These are phyloP conservation scores for Okapia johnstoni DNA, from an alignment of 2,113 vertebrate species.

Conservation along the genomic window DNA sequence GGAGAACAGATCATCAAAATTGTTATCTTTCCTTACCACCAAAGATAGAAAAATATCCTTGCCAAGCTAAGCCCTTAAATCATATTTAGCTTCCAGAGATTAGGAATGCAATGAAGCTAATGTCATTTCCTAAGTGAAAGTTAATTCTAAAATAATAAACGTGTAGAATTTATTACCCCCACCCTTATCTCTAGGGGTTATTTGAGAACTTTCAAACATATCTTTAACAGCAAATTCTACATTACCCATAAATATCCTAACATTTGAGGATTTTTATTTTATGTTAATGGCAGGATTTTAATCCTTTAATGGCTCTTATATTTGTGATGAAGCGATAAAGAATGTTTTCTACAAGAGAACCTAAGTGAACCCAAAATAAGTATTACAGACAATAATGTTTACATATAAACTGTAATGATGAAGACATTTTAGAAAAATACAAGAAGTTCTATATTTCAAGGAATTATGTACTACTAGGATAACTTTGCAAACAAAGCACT, in stretches of 20 bases:
- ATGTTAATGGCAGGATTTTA: constrained; percentile 17
- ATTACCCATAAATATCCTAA: constrained; percentile 3
- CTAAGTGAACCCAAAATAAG: neutral
- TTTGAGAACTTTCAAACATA: neutral
- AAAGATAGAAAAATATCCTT: constrained; percentile 16
- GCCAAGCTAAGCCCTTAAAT: neutral
- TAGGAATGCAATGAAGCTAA: neutral
- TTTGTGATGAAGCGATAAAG: neutral
- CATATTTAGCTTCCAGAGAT: neutral
- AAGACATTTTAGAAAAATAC: constrained; percentile 23
- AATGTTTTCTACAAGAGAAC: neutral
- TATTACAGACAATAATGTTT: constrained; percentile 17
- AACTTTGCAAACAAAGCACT: constrained; percentile 25
- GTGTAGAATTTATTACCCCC: neutral
- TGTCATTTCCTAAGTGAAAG: constrained; percentile 4
- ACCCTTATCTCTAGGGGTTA: neutral
- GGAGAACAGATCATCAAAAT: neutral
- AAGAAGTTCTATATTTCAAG: neutral
- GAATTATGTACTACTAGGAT: neutral
- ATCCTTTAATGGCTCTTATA: neutral
- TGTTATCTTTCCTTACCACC: neutral
- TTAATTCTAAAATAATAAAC: neutral
- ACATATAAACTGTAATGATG: neutral
- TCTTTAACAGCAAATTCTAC: neutral
- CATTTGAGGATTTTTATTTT: neutral